Conservation (phyloP, 2,888 invertebrate species). For the Cylindroiulus punctatus region DNA sequence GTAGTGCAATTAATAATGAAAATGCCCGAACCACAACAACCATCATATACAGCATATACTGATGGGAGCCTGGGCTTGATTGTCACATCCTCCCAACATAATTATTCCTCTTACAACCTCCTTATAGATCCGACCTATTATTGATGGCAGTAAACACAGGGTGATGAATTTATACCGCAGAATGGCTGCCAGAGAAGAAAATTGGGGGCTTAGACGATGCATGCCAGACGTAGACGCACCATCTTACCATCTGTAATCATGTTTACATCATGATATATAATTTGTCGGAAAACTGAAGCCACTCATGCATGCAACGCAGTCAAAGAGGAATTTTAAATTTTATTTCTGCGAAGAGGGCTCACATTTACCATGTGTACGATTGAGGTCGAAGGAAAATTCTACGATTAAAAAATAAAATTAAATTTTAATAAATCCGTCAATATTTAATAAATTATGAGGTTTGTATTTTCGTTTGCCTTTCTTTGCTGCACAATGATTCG, state of each 20-base stretch:
- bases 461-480: no score
- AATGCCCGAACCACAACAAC: conserved; percentile 53
- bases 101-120: conserved; percentile 43
- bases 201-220: conserved; percentile 40
- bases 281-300: conserved; percentile 41
- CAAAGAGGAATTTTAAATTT: conserved; percentile 8
- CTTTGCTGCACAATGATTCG: no score
- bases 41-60: conserved; percentile 13
- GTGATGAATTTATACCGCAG: conserved; percentile 41
- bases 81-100: conserved; percentile 47
- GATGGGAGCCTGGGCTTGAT: conserved; percentile 39
- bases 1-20: conserved; percentile 53
- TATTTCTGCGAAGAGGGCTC: not conserved
- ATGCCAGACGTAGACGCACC: conserved; percentile 9
- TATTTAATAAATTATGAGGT: no score
- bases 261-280: conserved; percentile 40
- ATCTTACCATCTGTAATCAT: conserved; percentile 35
- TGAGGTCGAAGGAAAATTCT: not conserved
- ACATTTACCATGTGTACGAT: not conserved
- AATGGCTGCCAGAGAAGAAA: conserved; percentile 35
- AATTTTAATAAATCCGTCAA: no score
- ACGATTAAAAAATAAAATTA: not conserved
- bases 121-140: conserved; percentile 47
- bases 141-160: conserved; percentile 47
- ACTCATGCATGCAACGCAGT: not conserved